phyloP scores from a whole-genome alignment of 2,888 invertebrate genomes.

The Stenodera caucasica region DNA sequence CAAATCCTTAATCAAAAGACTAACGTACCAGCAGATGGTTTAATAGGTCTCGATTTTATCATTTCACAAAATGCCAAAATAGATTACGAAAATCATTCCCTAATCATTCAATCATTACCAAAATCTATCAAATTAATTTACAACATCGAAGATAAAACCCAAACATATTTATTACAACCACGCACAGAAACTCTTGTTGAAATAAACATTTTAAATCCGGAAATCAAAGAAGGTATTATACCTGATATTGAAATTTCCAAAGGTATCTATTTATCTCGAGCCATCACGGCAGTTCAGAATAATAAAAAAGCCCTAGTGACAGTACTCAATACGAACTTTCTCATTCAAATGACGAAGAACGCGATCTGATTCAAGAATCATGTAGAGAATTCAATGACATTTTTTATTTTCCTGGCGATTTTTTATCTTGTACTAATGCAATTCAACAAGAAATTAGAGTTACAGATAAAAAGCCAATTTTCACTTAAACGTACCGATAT shows the following conservation, averaged over 20 bases:
- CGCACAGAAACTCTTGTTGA: conserved; percentile 27
- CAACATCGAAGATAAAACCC: not conserved
- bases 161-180: conserved; percentile 13
- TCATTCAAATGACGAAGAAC: conserved; percentile 36
- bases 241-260: conserved; percentile 22
- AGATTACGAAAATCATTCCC: not conserved
- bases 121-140: not conserved
- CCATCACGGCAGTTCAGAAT: conserved; percentile 23
- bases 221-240: conserved; percentile 28
- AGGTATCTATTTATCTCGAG: conserved; percentile 28
- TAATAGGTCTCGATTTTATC: not conserved
- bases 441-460: conserved; percentile 36
- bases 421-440: conserved; percentile 36
- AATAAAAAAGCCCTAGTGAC: conserved; percentile 25
- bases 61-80: not conserved
- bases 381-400: conserved; percentile 35
- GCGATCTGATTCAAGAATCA: conserved; percentile 22
- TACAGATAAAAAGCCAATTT: too few species aligned
- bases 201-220: conserved; percentile 28
- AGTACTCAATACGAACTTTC: conserved; percentile 22
- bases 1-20: too few species aligned
- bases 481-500: conserved; percentile 32
- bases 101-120: not conserved
- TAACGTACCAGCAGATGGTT: not conserved
- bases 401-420: conserved; percentile 34